Conservation (phyloP, 2,888 invertebrate species). For the Euplexia lucipara region DNA sequence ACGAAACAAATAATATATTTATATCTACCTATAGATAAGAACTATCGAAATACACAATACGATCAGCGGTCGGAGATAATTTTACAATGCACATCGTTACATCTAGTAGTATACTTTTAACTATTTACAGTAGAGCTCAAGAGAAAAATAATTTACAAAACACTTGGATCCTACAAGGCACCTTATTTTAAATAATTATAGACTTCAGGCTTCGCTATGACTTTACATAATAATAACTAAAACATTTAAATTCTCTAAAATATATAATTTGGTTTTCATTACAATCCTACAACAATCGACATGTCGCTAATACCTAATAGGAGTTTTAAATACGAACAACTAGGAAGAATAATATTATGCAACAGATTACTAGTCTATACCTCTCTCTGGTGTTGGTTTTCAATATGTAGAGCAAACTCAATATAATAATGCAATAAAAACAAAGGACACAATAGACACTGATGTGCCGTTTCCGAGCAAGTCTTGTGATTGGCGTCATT, state of each 20-base stretch:
- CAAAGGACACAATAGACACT: constrained; percentile 74
- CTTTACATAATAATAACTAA: constrained; percentile 90
- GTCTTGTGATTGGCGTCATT: constrained; percentile 86
- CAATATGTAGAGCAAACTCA: constrained; percentile 68
- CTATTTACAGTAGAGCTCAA: constrained; percentile 89
- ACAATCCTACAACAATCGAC: constrained; percentile 89
- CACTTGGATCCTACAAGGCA: constrained; percentile 88
- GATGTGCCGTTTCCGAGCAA: constrained; percentile 79
- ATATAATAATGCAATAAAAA: constrained; percentile 58
- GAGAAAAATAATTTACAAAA: constrained; percentile 87
- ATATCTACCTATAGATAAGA: constrained; percentile 83
- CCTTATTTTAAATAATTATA: constrained; percentile 89
- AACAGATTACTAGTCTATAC: constrained; percentile 88
- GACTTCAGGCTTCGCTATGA: constrained; percentile 90
- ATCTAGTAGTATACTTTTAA: constrained; percentile 89
- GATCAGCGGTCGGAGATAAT: constrained; percentile 82
- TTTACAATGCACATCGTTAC: constrained; percentile 85
- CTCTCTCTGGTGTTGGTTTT: constrained; percentile 81
- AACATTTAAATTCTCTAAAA: constrained; percentile 90
- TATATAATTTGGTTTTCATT: constrained; percentile 91
- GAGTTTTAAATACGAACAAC: constrained; percentile 90
- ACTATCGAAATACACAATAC: constrained; percentile 81
- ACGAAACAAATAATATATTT: constrained; percentile 89
- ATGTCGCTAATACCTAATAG: constrained; percentile 89
- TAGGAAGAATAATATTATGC: constrained; percentile 90